Conservation (phyloP, 1,140 invertebrate genomes). For the Brachionus asplanchnoidis region DNA sequence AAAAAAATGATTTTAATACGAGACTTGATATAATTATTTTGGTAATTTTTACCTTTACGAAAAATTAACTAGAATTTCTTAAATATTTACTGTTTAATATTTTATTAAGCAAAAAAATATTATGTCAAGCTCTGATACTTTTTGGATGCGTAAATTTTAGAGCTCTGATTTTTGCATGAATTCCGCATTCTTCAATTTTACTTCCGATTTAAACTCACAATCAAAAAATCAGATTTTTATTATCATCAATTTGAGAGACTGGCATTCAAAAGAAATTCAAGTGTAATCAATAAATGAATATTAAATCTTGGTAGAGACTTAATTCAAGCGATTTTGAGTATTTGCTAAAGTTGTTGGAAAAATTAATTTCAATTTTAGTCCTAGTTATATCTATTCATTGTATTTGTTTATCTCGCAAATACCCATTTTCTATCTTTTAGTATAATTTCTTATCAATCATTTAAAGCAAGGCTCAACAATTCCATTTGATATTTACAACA, state of each 20-base stretch:
- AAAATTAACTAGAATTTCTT: neutral
- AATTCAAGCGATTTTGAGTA: neutral
- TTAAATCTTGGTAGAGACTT: neutral
- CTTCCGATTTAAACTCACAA: neutral
- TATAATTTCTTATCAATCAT: slow-evolving; percentile 26
- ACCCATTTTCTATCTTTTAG: neutral
- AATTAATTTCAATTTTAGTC: neutral
- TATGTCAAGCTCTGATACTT: neutral
- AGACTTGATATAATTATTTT: neutral
- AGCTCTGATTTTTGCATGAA: neutral
- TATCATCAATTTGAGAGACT: neutral
- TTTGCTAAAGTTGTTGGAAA: slow-evolving; percentile 34
- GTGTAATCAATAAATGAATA: neutral
- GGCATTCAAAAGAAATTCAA: slow-evolving; percentile 10
- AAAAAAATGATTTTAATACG: neutral
- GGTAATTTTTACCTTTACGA: neutral
- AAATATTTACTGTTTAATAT: neutral
- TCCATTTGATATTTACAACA: slow-evolving; percentile 8
- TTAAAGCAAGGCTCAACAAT: slow-evolving; percentile 6
- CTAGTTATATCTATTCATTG: neutral
- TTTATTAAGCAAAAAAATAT: neutral
- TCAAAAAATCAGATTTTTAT: slow-evolving; percentile 5
- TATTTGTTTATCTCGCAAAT: slow-evolving; percentile 6
- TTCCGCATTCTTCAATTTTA: neutral
- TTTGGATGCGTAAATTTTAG: neutral